Evolutionary conservation across 37 sponge, comb jelly and placozoan genomes (phyloP).

Genomic region (Haliclona indistincta): DNA sequence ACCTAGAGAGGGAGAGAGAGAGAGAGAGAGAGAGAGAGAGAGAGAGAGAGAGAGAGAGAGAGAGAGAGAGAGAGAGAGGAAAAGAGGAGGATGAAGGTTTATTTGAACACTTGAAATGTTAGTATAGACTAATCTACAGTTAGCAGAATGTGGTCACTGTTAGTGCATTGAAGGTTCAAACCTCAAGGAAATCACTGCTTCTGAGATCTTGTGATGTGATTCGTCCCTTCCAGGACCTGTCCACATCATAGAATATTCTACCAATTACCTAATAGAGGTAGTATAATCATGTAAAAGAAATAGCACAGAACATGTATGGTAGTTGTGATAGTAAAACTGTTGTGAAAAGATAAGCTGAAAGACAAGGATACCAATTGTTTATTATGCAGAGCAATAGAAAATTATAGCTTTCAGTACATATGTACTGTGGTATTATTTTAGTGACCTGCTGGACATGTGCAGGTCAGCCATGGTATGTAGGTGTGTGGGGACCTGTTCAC

Average conservation of each 20-base stretch:
- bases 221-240: conserved; percentile 77
- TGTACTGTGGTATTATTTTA: too few species aligned
- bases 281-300: too few species aligned
- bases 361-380: too few species aligned
- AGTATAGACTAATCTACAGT: too few species aligned
- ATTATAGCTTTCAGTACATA: too few species aligned
- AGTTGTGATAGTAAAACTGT: too few species aligned
- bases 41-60: conserved; percentile 22
- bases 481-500: too few species aligned
- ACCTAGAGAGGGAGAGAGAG: conserved; percentile 39
- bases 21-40: conserved; percentile 28
- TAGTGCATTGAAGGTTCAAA: background rate
- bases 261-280: conserved; percentile 67
- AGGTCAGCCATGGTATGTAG: too few species aligned
- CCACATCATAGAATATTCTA: conserved; percentile 86
- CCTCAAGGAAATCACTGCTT: conserved; percentile 82
- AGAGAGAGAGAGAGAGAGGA: conserved; percentile 23
- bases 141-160: too few species aligned
- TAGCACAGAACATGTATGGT: conserved; percentile 18
- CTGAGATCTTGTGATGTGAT: conserved; percentile 80
- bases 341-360: too few species aligned
- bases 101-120: background rate
- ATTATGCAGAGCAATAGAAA: too few species aligned
- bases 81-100: conserved; percentile 8
- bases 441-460: too few species aligned